phyloP scores from a whole-genome alignment of 2,113 vertebrate species.

The Craseonycteris thonglongyai region DNA sequence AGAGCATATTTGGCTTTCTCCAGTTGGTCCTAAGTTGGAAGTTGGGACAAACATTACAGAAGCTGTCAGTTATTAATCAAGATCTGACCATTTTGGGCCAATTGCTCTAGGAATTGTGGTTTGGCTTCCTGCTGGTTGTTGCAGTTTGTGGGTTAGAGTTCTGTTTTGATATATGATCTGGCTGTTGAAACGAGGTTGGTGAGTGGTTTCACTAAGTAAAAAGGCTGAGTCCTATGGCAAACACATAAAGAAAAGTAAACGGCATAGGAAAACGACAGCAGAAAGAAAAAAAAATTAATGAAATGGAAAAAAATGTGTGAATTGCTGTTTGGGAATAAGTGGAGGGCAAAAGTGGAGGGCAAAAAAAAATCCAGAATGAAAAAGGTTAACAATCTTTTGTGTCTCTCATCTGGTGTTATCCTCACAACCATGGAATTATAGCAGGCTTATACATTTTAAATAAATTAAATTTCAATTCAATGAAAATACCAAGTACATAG shows the following conservation, averaged over 20 bases:
- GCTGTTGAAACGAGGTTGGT: not conserved
- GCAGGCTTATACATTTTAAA: not conserved
- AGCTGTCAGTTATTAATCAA: not conserved
- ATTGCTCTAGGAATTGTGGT: not conserved
- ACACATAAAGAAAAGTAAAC: not conserved
- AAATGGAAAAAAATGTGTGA: not conserved
- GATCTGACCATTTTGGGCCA: not conserved
- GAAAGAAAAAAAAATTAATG: not conserved
- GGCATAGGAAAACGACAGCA: not conserved
- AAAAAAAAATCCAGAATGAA: not conserved
- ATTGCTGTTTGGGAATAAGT: not conserved
- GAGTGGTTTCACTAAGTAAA: not conserved
- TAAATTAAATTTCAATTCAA: not conserved
- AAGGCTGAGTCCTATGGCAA: not conserved
- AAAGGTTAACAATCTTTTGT: not conserved
- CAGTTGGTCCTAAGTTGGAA: not conserved
- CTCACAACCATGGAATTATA: not conserved
- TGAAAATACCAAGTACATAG: not conserved
- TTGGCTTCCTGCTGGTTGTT: not conserved
- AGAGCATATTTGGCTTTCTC: not conserved
- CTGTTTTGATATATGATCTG: not conserved
- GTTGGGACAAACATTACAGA: not conserved
- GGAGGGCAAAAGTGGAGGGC: not conserved
- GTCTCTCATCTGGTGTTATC: not conserved
- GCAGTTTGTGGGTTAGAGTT: not conserved